Evolutionary conservation across 2,113 vertebrate genomes (phyloP).

Genomic region (Dolichotis patagonum): DNA sequence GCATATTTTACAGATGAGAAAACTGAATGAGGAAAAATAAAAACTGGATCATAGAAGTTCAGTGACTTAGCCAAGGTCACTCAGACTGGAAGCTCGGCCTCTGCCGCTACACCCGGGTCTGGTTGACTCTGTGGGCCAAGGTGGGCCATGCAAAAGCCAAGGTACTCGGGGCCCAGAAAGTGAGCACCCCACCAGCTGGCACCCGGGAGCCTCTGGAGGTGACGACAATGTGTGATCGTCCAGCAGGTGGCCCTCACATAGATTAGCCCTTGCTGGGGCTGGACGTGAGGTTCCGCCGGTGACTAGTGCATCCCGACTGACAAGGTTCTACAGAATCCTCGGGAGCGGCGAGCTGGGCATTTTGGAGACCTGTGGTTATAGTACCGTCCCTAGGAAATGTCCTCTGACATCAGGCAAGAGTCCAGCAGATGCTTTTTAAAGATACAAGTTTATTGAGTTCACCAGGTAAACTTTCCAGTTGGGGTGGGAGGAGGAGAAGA

Average conservation of each 20-base stretch:
- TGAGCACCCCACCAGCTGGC: neutral
- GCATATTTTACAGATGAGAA: neutral
- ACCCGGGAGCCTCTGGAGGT: neutral
- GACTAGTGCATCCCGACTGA: neutral
- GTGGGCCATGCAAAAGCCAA: neutral
- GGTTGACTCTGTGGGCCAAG: neutral
- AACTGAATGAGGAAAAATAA: neutral
- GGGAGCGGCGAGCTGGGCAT: neutral
- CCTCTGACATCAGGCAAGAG: neutral
- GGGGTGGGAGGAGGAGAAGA: constrained; percentile 21
- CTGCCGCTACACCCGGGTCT: neutral
- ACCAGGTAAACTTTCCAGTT: constrained; percentile 24
- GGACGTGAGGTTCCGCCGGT: neutral
- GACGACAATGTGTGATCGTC: neutral
- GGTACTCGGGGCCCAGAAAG: neutral
- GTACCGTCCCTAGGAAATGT: neutral
- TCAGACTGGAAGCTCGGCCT: neutral
- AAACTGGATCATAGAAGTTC: neutral
- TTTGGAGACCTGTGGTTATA: neutral
- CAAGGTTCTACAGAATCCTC: constrained; percentile 35
- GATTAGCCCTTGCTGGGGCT: neutral
- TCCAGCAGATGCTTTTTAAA: neutral
- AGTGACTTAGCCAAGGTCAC: neutral
- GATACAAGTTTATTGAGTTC: constrained; percentile 59
- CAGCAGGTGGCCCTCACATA: neutral